phyloP scores from a whole-genome alignment of 1,140 invertebrate genomes.

The Neodiprion fabricii region DNA sequence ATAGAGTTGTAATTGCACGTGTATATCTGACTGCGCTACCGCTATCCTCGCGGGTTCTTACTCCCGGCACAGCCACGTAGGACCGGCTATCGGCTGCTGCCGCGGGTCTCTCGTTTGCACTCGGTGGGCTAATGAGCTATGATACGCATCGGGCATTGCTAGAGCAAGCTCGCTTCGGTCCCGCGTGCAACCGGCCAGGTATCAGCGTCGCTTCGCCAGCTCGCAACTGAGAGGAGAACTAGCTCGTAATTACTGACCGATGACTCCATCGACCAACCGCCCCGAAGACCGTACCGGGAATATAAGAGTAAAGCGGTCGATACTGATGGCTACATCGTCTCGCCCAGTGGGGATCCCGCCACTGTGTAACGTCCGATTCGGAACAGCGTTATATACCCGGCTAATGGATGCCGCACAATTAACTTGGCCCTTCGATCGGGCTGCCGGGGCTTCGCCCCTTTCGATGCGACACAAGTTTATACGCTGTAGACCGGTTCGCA shows the following conservation, averaged over 20 bases:
- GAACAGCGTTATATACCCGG: too few species aligned
- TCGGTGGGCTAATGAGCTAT: slow-evolving; percentile 53
- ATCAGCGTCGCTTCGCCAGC: neutral
- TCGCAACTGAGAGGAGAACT: neutral
- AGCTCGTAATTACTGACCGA: slow-evolving; percentile 2
- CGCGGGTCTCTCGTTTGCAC: slow-evolving; percentile 43
- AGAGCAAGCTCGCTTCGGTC: slow-evolving; percentile 26
- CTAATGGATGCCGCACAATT: too few species aligned
- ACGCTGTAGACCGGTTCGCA: too few species aligned
- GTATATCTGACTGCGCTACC: slow-evolving; percentile 38
- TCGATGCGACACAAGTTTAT: too few species aligned
- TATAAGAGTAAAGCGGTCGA: neutral
- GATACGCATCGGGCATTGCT: slow-evolving; percentile 53
- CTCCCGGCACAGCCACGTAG: slow-evolving; percentile 20
- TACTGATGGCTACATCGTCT: neutral
- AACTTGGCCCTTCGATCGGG: too few species aligned
- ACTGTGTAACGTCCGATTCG: too few species aligned
- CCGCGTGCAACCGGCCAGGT: neutral
- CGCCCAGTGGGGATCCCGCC: too few species aligned
- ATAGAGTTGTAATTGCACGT: slow-evolving; percentile 57
- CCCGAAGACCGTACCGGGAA: neutral
- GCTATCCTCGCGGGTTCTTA: slow-evolving; percentile 41
- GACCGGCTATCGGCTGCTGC: neutral
- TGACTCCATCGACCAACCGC: neutral
- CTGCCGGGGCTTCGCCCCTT: too few species aligned